A percentile compares a stretch with the other conserved stretches of the same genome.
These are phyloP conservation scores for Orchesella cincta DNA, from an alignment of 1,140 invertebrate species.

Conservation along the genomic window DNA sequence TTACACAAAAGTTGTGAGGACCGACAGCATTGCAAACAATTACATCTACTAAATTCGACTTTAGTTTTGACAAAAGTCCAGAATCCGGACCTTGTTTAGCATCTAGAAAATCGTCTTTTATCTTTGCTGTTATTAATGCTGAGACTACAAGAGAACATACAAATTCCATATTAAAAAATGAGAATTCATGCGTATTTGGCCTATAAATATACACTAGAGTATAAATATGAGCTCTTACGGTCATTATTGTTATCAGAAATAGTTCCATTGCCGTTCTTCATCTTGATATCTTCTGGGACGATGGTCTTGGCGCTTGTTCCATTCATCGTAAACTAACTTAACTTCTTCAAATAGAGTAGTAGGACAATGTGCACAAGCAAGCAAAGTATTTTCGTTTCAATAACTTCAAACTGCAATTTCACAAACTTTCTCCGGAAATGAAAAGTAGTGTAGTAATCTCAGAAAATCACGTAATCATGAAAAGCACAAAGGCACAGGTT, in stretches of 20 bases:
- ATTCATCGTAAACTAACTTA: not conserved
- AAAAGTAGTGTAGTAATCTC: not conserved
- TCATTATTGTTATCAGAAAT: constrained; percentile 4
- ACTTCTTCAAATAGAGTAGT: not conserved
- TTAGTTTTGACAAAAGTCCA: constrained; percentile 13
- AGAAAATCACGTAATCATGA: not conserved
- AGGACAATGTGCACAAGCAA: not conserved
- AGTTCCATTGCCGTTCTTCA: not conserved
- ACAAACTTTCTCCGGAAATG: not conserved
- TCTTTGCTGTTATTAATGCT: not conserved
- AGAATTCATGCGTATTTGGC: too few species aligned
- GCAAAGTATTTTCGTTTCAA: not conserved
- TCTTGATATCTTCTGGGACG: not conserved
- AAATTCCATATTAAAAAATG: not conserved
- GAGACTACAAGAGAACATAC: not conserved
- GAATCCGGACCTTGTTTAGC: constrained; percentile 12
- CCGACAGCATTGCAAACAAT: constrained; percentile 37
- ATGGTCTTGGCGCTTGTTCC: not conserved
- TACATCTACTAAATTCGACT: constrained; percentile 36
- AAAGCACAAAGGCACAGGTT: not conserved
- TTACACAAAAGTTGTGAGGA: constrained; percentile 39
- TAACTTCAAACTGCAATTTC: not conserved
- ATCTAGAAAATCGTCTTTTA: constrained; percentile 16
- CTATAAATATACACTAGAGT: not conserved
- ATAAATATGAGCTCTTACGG: not conserved